Base-by-base conservation (phyloP, 2,797 vertebrate species). In the Myotis vivesi region DNA sequence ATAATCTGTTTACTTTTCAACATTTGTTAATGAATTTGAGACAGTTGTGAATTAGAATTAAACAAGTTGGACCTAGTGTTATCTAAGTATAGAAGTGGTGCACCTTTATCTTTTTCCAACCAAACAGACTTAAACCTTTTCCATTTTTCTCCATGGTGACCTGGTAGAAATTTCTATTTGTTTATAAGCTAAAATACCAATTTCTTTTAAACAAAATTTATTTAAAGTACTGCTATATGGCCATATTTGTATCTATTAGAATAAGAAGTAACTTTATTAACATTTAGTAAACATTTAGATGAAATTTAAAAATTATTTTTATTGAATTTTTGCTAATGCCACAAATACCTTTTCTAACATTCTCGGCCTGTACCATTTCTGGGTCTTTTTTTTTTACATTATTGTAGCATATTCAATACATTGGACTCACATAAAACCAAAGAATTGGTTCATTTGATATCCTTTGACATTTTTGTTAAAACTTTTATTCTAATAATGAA, bases 401-500 rank as follows among this genome's bases (percentile, higher is more conserved):
- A 41, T 69, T 89, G 8, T 87, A 38, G 9, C 1, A 3, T 89
- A 55, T 57, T 72, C 19, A 46, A 66, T 55, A 30, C 25, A 20
- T 80, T 89, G 19, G 64, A 44, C 59, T 96, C 53, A 5, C 6
- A 30, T 86, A 76, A 93, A 72, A 53, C 28, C 33, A 90, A 68
- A 44, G 75, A 84, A 80, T 80, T 20, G n/a, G 46, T 79, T 87
- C 38, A 91, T 22, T 94, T 89, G 62, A 86, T 94, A 3, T 80
- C 94, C 33, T 77, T 62, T 94, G 53, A 77, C 16, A 73, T 95
- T 95, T 90, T 88, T 77, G 16, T n/a, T 53, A 75, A n/a, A 83
- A 86, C 0, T 89, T 71, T 66, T 46, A 17, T 86, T 30, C 20
- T 81, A 72, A 89, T 69, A 71, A 82, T 71, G 51, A 85, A 87